Conservation (phyloP, 2,113 vertebrate species). For the Gnathonemus echidnorhynchus region DNA sequence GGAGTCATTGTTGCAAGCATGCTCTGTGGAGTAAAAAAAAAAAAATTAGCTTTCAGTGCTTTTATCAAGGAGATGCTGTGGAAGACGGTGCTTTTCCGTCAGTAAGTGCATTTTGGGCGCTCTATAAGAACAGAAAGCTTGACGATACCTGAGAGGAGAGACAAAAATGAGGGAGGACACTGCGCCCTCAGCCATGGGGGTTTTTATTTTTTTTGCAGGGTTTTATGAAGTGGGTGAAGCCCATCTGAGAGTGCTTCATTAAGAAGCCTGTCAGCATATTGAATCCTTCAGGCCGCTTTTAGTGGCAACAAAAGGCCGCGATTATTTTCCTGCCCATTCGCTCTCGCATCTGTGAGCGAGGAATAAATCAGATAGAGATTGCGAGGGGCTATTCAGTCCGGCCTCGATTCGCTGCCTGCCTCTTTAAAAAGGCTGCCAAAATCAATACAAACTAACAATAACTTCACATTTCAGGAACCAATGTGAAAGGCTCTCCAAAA, state of each 20-base stretch:
- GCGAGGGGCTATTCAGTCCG: slow-evolving; percentile 68
- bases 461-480: slow-evolving; percentile 82
- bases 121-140: not conserved
- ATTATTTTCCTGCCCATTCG: slow-evolving; percentile 59
- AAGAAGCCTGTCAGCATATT: slow-evolving; percentile 55
- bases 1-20: not conserved
- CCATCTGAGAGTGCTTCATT: slow-evolving; percentile 40
- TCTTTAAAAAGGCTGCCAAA: slow-evolving; percentile 65
- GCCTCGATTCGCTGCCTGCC: slow-evolving; percentile 67
- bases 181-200: not conserved
- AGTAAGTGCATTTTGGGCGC: not conserved
- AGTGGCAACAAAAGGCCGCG: slow-evolving; percentile 61
- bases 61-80: not conserved
- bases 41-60: not conserved
- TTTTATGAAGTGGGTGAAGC: slow-evolving; percentile 32
- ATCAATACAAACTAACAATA: slow-evolving; percentile 83
- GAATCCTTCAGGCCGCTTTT: slow-evolving; percentile 64
- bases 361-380: slow-evolving; percentile 74
- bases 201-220: not conserved
- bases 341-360: slow-evolving; percentile 71
- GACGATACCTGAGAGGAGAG: not conserved
- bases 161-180: not conserved
- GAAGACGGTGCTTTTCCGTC: not conserved
- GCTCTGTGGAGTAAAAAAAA: not conserved
- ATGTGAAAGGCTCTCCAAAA: slow-evolving; percentile 83